Evolutionary conservation across 2,888 invertebrate genomes (phyloP), one percentile per base, ranked within the genome.

Genomic region (Anthophora plumipes): DNA sequence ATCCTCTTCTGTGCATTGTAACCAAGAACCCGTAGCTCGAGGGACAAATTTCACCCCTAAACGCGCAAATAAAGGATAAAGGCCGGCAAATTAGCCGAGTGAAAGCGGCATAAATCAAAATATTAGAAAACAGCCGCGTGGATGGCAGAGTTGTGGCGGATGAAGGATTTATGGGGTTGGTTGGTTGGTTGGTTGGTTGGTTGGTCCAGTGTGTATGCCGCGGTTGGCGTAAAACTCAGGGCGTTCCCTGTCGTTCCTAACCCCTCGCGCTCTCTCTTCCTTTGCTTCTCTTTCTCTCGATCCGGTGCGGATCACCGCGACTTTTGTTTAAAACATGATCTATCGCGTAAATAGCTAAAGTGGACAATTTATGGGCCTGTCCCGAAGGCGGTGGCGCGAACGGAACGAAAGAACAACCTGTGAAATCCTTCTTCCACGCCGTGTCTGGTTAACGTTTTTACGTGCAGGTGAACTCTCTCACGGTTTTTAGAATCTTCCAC

Each of bases 251-350:
- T 60, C 52, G 25, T 22, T 14, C 54, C 64, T 43, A 48, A 75
- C 68, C 61, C 48, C 68, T 12, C 48, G 22, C 63, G 43, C 41
- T 12, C 39, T n/a, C 31, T 61, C 71, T 8, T 67, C n/a, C 48
- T n/a, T 52, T 46, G 48, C 41, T 6, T 7, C 41, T 37, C 41
- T 59, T 57, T 43, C 63, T 54, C 68, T 87, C 89, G 87, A 82
- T 71, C 82, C 60, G 72, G 88, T 90, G 89, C 90, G 91, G 91
- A 91, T 92, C 92, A 91, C 78, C 85, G 88, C 85, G 84, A 91
- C 91, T 91, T 92, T 92, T 92, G 92, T 93, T 93, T 92, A 92
- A 92, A 92, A 92, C 90, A 92, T 93, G 93, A 93, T 93, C 92
- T 93, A 93, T 93, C 89, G 91, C 91, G 92, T 92, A 91, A 92